Evolutionary conservation across 2,888 invertebrate species (phyloP), one percentile per base, ranked within the genome.

Genomic region (Lordiphosa andalusiaca): DNA sequence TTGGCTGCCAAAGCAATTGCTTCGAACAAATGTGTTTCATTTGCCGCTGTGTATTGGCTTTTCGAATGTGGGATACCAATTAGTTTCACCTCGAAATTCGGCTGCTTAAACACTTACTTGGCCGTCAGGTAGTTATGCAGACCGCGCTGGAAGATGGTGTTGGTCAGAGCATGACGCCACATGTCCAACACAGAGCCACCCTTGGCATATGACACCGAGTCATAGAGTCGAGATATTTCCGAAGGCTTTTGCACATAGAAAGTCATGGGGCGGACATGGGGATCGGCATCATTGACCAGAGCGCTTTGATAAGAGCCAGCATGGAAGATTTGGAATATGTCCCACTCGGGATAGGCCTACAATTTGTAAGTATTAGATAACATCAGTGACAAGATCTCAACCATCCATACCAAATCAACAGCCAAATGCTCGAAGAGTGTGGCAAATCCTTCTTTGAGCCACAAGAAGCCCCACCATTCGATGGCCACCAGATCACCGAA

Each of bases 121-220:
- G 52, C n/a, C 0, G 52, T 69, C 51, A 88, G 68, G 55, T 86
- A 88, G 55, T 85, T 88, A 60, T 85, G 75, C 6, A 88, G 69
- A 40, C 88, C 88, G 6, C 64, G 66, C 33, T 80, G 73, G 71
- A 88, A 88, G n/a, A 88, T 82, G 9, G 54, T 65, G 25, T 88
- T 78, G 42, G 84, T 84, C 12, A 88, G 44, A 0, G 88, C 88
- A 56, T 86, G 52, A 30, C 85, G 84, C 87, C 87, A 88, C 89
- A 88, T 88, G 56, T 75, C 61, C n/a, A 88, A 39, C 3, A 88
- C 86, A 0, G 95, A 93, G 6, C 96, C 95, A 10, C 96, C 95
- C 92, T 98, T 98, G 36, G 93, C 93, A 86, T 98, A 98, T 0
- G 96, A 95, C 69, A 98, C 96, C 46, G 93, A 91, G 84, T 96